Evolutionary conservation across 2,113 vertebrate genomes (phyloP).

Genomic region (Ahaetulla prasina): DNA sequence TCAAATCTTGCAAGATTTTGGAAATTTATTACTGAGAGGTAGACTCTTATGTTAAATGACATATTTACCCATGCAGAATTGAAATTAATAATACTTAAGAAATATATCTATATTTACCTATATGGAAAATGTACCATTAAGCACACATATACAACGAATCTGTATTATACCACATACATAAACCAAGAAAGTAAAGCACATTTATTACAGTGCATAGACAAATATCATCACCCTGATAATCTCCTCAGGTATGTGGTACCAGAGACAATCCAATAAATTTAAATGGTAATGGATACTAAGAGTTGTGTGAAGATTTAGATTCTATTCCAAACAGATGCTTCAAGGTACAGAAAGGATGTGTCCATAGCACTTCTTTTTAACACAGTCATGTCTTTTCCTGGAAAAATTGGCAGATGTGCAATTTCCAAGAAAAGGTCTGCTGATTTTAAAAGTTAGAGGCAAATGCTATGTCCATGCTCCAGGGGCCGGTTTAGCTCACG

Average conservation of each 20-base stretch:
- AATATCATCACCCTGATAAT: neutral
- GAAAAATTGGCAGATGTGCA: neutral
- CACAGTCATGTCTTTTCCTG: neutral
- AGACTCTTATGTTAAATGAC: neutral
- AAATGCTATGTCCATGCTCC: neutral
- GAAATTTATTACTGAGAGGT: neutral
- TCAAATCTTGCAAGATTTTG: neutral
- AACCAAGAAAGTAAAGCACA: neutral
- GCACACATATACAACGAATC: neutral
- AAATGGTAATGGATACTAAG: neutral
- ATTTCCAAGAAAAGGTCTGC: neutral
- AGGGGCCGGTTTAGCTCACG: too few species aligned
- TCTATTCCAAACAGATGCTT: neutral
- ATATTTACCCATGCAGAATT: neutral
- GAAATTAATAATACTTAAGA: neutral
- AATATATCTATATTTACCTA: neutral
- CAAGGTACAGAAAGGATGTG: neutral
- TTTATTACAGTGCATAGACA: neutral
- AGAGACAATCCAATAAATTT: neutral
- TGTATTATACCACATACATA: neutral
- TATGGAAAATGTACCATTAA: neutral
- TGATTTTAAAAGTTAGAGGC: neutral
- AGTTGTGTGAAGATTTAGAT: neutral
- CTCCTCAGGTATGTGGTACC: neutral
- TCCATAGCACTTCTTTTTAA: neutral